Base-by-base conservation (phyloP, 2,113 vertebrate species). In the Prunella fulvescens region DNA sequence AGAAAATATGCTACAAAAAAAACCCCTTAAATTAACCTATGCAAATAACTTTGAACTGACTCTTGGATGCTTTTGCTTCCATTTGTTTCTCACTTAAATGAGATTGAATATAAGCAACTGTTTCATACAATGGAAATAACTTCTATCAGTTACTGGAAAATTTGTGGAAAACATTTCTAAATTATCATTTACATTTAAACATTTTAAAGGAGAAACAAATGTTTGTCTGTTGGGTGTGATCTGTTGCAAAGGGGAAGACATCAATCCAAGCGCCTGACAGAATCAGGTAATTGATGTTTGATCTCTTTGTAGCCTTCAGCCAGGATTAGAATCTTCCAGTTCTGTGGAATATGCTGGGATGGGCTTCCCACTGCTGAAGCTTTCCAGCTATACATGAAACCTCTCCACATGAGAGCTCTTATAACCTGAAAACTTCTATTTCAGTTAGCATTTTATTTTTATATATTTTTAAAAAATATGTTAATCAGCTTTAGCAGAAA, bases 31-130 rank as follows among this genome's bases (percentile, higher is more conserved):
- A 92, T 87, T 96, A 93, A 96, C 64, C 77, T 91, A 80, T 91
- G 79, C 37, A 94, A 97, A 93, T 91, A 94, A 92, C 71, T 33
- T 25, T 60, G 61, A 90, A 92, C 60, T 4, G 35, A 65, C 48
- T 89, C 31, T 48, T 93, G 83, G 94, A 94, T 76, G 51, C 53
- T 74, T 95, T 92, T 81, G 14, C 80, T 94, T 96, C 69, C 53
- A 57, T 80, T 65, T 80, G 33, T 88, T 58, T 84, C 62, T 95
- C 84, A 47, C 79, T 95, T 83, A 95, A 95, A 88, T 15, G 37
- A 95, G 74, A 93, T 22, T n/a, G 69, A 77, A 64, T 74, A 62
- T 65, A 84, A 78, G 58, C 83, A 96, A 70, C 91, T 97, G 87
- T 61, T 92, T 28, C 18, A 26, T 40, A 33, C 8, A 62, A 25